A percentile compares a stretch with the other conserved stretches of the same genome.
phyloP scores from a whole-genome alignment of 2,797 vertebrate species.

The Eidolon dupreanum region DNA sequence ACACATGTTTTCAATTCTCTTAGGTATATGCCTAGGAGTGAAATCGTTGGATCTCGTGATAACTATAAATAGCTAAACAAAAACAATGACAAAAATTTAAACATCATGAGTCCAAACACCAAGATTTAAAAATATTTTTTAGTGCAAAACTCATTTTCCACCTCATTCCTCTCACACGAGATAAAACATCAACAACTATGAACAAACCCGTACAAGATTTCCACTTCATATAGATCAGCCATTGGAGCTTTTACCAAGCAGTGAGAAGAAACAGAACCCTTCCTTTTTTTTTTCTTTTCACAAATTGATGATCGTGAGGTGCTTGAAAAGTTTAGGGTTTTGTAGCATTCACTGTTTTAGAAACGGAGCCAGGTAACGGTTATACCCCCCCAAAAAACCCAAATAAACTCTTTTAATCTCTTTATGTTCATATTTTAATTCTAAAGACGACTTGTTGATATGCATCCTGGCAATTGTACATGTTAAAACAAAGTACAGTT shows the following conservation, averaged over 20 bases:
- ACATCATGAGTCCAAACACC: not conserved
- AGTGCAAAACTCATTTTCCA: constrained; percentile 8
- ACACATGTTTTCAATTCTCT: constrained; percentile 7
- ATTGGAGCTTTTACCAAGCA: not conserved
- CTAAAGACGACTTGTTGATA: constrained; percentile 22
- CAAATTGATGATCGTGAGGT: not conserved
- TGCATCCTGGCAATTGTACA: not conserved
- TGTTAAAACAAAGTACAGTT: constrained; percentile 28
- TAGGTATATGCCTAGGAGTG: not conserved
- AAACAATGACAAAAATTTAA: not conserved
- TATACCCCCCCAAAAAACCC: not conserved
- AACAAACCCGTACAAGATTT: not conserved
- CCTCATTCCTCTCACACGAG: not conserved
- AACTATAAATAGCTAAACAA: not conserved
- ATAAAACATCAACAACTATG: not conserved
- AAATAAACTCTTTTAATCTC: not conserved
- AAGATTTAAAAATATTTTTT: constrained; percentile 8
- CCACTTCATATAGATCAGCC: not conserved
- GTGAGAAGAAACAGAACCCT: not conserved
- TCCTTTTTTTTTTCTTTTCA: constrained; percentile 36
- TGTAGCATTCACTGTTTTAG: not conserved
- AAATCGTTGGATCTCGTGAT: not conserved
- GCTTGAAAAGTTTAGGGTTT: not conserved
- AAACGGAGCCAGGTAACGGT: not conserved
- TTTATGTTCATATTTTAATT: constrained; percentile 24